These are phyloP conservation scores for Xyrichtys novacula DNA, from an alignment of 2,797 vertebrate species.

Conservation along the genomic window DNA sequence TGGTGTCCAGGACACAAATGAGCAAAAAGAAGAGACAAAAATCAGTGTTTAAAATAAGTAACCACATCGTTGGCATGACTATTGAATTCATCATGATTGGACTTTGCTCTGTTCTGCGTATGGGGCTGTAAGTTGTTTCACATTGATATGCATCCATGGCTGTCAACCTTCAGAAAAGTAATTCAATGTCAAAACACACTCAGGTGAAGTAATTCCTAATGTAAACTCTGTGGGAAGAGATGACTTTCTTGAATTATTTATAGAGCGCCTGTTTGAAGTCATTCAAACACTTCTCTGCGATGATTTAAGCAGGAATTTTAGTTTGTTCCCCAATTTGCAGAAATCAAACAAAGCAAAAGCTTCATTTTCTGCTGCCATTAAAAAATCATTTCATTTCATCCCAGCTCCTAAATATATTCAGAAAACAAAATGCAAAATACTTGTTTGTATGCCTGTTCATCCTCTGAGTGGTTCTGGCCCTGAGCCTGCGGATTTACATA, in stretches of 20 bases:
- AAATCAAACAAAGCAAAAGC: background rate
- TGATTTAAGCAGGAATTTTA: too few relatives aligned
- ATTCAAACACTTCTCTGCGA: background rate
- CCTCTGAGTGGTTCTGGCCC: background rate
- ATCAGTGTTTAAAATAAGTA: slow-evolving; percentile 22
- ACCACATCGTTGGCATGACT: slow-evolving; percentile 15
- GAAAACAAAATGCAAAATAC: background rate
- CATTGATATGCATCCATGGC: slow-evolving; percentile 27
- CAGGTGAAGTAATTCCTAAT: slow-evolving; percentile 18
- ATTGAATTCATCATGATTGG: slow-evolving; percentile 12
- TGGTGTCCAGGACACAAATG: slow-evolving; percentile 2
- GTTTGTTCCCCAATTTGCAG: background rate
- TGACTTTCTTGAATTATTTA: slow-evolving; percentile 11
- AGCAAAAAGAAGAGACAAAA: slow-evolving; percentile 10
- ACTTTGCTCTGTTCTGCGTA: background rate
- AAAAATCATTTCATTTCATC: background rate
- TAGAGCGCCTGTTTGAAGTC: background rate
- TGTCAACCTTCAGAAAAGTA: slow-evolving; percentile 26
- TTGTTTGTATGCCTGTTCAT: slow-evolving; percentile 18
- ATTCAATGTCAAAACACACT: slow-evolving; percentile 9
- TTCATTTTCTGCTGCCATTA: background rate
- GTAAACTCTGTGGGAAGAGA: slow-evolving; percentile 3
- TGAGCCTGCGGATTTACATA: slow-evolving; percentile 1
- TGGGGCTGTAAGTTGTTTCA: slow-evolving; percentile 9
- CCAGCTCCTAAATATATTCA: background rate